A percentile compares a stretch with the other conserved stretches of the same genome.
phyloP scores from a whole-genome alignment of 2,888 invertebrate genomes.

The Cephus pygmeus region DNA sequence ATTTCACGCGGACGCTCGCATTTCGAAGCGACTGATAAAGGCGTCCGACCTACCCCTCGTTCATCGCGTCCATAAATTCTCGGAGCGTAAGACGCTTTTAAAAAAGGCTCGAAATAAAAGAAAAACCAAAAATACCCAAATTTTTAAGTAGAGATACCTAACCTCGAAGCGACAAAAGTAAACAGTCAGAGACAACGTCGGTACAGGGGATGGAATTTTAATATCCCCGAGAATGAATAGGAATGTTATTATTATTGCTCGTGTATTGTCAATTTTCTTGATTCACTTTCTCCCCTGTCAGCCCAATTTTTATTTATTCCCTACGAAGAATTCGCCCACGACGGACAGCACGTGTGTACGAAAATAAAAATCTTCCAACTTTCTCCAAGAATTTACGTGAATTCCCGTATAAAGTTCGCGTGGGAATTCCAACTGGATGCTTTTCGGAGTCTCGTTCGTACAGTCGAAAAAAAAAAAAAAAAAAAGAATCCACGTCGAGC shows the following conservation, averaged over 20 bases:
- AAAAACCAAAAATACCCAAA: background rate
- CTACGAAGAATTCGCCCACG: too few relatives aligned
- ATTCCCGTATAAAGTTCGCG: background rate
- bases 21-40: background rate
- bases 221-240: background rate
- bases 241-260: background rate
- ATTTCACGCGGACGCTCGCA: background rate
- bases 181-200: background rate
- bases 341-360: background rate
- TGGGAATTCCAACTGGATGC: background rate
- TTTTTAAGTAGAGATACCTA: background rate
- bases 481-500: background rate
- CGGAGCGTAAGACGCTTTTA: background rate
- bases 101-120: background rate
- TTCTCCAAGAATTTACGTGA: background rate
- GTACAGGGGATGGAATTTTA: background rate
- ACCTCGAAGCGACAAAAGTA: background rate
- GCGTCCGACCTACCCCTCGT: background rate
- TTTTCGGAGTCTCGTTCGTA: background rate
- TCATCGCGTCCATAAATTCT: background rate
- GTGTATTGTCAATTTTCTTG: too few relatives aligned
- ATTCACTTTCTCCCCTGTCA: background rate
- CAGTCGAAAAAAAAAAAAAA: background rate
- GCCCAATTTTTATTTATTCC: too few relatives aligned
- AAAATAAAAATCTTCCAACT: background rate